Percentiles rank a stretch among this genome's conserved stretches.
These are phyloP conservation scores for Salmo trutta DNA, from an alignment of 2,797 vertebrate genomes.

Conservation along the genomic window DNA sequence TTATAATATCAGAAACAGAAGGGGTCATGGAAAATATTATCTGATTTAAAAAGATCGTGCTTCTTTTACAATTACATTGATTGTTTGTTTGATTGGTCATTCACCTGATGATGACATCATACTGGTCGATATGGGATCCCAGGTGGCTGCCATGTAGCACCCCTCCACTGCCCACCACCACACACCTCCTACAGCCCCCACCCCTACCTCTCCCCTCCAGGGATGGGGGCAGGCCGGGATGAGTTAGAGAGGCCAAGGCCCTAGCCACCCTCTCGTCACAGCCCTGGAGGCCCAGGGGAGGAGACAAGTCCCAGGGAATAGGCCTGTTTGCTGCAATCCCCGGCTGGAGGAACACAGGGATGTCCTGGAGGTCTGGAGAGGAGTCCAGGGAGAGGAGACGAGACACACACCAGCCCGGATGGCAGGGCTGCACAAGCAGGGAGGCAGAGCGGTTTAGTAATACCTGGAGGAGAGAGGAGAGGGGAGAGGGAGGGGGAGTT, in stretches of 20 bases:
- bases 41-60: no score
- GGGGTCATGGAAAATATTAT: no score
- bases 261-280: conserved; percentile 62
- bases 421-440: conserved; percentile 66
- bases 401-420: conserved; percentile 57
- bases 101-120: conserved; percentile 79
- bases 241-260: conserved; percentile 68
- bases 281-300: conserved; percentile 76
- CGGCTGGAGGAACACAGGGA: conserved; percentile 73
- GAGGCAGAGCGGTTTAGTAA: conserved; percentile 68
- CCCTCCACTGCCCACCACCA: conserved; percentile 80
- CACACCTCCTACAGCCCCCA: conserved; percentile 69
- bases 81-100: conserved; percentile 1
- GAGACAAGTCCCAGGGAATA: conserved; percentile 52
- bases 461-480: conserved; percentile 46
- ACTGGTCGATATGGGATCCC: conserved; percentile 78
- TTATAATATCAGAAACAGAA: no score
- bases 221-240: conserved; percentile 54
- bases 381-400: conserved; percentile 57
- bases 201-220: conserved; percentile 24
- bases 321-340: conserved; percentile 7
- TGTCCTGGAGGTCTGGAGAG: conserved; percentile 55
- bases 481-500: not conserved
- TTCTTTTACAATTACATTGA: not conserved
- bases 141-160: conserved; percentile 76